Base-by-base conservation (phyloP, 2,888 invertebrate species). In the Phalera bucephala region DNA sequence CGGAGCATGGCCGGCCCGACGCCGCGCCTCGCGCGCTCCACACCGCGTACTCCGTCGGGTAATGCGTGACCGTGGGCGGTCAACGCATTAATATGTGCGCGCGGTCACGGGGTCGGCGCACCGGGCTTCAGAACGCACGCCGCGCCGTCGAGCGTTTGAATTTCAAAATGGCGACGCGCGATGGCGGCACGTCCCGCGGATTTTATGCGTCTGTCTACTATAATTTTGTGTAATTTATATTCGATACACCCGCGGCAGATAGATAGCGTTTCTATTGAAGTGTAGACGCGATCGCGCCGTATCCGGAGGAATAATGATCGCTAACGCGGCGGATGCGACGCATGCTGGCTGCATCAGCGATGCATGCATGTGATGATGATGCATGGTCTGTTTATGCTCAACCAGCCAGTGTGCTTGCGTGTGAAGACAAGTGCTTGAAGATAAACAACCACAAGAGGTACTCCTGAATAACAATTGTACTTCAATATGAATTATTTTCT, bases 221-320 rank as follows among this genome's bases (percentile, higher is more conserved):
- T 76, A 75, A 77, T 76, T 75, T 84, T 66, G 76, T 79, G 76
- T 83, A 83, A 83, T 88, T 86, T 85, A 86, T 85, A 88, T 88
- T 85, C 88, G 79, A 78, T 81, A 72, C 83, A 75, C 67, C 36
- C 48, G 69, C 80, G 78, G 80, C 72, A 65, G 60, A 60, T 80
- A 75, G 77, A 80, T 81, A 78, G 73, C 72, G 74, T 73, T 74
- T 68, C 80, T 78, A 82, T 84, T 81, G 83, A 82, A 77, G 82
- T 82, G 72, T 70, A 59, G 72, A 62, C 58, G 62, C 66, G 71
- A 68, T 63, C 69, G 71, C 64, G 64, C 64, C 62, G 65, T 74
- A 80, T 80, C 81, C 82, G 82, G 50, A 45, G 48, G 85, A 78
- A 87, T 87, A 85, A 71, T 82, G 83, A 84, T 81, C 50, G 61